Percentiles rank a stretch among this genome's conserved stretches.
Conservation (phyloP, 2,797 vertebrate species). For the Eulemur albifrons region DNA sequence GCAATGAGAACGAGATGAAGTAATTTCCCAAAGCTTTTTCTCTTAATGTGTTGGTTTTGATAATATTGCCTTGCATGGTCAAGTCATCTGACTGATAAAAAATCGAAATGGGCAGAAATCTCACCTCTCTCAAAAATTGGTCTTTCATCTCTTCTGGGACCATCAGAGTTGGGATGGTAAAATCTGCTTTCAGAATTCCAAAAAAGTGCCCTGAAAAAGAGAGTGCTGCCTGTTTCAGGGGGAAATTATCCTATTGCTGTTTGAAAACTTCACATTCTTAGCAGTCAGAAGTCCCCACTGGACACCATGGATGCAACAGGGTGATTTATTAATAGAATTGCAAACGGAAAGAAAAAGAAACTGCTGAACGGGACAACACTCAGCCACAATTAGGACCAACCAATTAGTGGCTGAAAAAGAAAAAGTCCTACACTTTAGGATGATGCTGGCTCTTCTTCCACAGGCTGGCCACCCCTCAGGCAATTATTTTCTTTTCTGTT, state of each 20-base stretch:
- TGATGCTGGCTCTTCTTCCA: neutral
- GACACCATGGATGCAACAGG: neutral
- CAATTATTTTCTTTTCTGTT: neutral
- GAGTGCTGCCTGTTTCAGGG: neutral
- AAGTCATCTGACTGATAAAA: neutral
- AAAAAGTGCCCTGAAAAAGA: constrained; percentile 54
- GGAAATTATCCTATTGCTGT: neutral
- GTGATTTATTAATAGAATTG: neutral
- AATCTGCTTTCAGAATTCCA: constrained; percentile 78
- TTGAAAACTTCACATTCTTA: neutral
- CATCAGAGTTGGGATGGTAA: neutral
- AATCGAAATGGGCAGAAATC: neutral
- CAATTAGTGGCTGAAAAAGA: neutral
- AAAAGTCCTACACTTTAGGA: neutral
- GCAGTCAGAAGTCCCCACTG: neutral
- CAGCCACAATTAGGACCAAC: neutral
- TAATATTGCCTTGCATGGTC: fast-evolving
- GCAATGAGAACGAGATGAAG: neutral
- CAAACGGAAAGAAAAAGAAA: neutral
- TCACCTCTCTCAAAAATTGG: constrained; percentile 60
- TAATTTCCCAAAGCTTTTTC: neutral
- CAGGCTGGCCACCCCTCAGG: neutral
- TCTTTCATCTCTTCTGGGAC: constrained; percentile 55
- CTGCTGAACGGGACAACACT: neutral
- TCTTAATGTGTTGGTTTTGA: neutral